Evolutionary conservation across 2,113 vertebrate species (phyloP).

Genomic region (Elachura formosa): DNA sequence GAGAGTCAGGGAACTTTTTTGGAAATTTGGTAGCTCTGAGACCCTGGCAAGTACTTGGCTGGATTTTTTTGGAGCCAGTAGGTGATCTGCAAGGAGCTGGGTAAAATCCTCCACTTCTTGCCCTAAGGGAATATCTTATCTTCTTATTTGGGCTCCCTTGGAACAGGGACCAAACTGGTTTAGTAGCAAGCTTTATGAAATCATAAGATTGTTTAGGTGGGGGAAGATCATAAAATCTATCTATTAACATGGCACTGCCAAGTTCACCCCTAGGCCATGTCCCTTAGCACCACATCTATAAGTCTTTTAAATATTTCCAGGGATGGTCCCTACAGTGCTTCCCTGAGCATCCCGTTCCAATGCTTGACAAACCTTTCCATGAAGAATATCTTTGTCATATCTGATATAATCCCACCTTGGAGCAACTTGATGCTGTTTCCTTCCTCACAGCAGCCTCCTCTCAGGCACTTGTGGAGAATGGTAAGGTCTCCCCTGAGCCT

Average conservation of each 20-base stretch:
- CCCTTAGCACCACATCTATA: rapidly evolving
- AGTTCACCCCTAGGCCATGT: background rate
- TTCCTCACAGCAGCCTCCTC: background rate
- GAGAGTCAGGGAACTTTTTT: background rate
- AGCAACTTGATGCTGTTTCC: rapidly evolving
- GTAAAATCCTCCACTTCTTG: background rate
- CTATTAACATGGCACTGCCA: background rate
- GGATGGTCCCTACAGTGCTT: background rate
- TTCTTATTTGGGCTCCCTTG: background rate
- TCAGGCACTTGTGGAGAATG: rapidly evolving
- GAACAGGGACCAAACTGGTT: background rate
- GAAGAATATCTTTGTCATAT: background rate
- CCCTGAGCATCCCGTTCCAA: background rate
- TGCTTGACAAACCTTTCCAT: background rate
- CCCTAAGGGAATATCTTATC: background rate
- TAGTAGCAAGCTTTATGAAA: background rate
- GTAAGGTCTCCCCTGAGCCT: background rate
- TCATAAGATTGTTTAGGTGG: background rate
- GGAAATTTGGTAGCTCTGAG: background rate
- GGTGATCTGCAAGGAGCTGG: background rate
- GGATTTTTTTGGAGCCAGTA: background rate
- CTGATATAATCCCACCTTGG: background rate
- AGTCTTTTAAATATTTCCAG: background rate
- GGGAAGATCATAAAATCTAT: background rate
- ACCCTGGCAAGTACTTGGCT: background rate